phyloP scores from a whole-genome alignment of 1,140 invertebrate species.

The Micrasema longulum region DNA sequence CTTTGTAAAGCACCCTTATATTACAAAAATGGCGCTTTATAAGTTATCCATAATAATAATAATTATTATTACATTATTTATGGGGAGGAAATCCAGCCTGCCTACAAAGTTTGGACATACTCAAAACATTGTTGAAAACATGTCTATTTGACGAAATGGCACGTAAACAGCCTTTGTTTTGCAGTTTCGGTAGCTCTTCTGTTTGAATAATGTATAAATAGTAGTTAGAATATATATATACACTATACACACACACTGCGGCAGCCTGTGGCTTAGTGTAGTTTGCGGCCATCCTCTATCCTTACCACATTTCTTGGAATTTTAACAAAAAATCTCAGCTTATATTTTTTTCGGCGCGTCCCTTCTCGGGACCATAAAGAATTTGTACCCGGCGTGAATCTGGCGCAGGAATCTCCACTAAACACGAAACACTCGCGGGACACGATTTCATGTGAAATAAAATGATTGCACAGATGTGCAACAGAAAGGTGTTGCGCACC shows the following conservation, averaged over 20 bases:
- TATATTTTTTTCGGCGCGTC: constrained; percentile 17
- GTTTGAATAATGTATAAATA: too few relatives aligned
- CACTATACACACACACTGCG: too few relatives aligned
- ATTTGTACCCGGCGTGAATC: neutral
- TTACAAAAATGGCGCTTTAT: too few relatives aligned
- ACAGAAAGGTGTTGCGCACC: too few relatives aligned
- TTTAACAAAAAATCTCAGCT: constrained; percentile 10
- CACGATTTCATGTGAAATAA: neutral
- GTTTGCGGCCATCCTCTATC: neutral
- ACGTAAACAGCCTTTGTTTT: neutral
- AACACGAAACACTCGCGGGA: neutral
- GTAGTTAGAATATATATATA: too few relatives aligned
- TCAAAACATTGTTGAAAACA: too few relatives aligned
- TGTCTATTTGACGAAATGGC: neutral
- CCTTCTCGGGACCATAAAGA: constrained; percentile 21
- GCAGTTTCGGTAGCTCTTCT: too few relatives aligned
- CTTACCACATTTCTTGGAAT: constrained; percentile 26
- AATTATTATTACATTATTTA: too few relatives aligned
- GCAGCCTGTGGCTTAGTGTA: neutral
- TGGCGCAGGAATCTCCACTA: neutral
- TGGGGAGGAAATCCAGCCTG: too few relatives aligned
- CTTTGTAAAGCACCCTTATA: too few relatives aligned
- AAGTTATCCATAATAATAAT: too few relatives aligned
- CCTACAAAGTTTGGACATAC: too few relatives aligned
- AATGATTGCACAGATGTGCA: constrained; percentile 9